These are phyloP conservation scores for Coelopa pilipes DNA, from an alignment of 2,888 invertebrate species.

Conservation along the genomic window DNA sequence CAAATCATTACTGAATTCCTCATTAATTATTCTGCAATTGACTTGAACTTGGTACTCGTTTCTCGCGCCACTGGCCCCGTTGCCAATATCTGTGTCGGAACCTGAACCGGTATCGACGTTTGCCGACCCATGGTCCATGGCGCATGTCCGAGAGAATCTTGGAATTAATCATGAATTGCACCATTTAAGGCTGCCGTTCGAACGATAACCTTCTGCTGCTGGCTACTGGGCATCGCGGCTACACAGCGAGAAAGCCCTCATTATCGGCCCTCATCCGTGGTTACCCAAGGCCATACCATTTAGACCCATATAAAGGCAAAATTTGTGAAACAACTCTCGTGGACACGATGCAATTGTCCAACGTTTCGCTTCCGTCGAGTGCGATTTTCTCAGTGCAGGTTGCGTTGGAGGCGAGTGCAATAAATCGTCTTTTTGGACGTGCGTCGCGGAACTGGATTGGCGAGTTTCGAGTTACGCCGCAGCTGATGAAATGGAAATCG, in stretches of 20 bases:
- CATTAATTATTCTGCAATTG: constrained; percentile 13
- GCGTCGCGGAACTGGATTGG: constrained; percentile 14
- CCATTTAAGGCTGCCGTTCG: not conserved
- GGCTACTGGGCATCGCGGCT: too few relatives aligned
- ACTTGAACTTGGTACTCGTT: constrained; percentile 31
- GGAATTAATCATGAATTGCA: not conserved
- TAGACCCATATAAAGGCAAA: too few relatives aligned
- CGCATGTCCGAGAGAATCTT: constrained; percentile 12
- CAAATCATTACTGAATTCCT: constrained; percentile 20
- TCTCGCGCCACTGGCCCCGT: not conserved
- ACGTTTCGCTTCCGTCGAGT: not conserved
- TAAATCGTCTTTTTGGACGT: constrained; percentile 11
- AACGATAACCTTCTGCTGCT: not conserved
- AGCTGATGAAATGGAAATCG: constrained; percentile 13
- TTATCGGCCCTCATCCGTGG: too few relatives aligned
- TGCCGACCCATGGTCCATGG: not conserved
- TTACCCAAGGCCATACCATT: too few relatives aligned
- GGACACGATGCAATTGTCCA: too few relatives aligned
- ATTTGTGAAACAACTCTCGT: too few relatives aligned
- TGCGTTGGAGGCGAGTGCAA: not conserved
- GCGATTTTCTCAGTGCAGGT: not conserved
- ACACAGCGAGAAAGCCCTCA: too few relatives aligned
- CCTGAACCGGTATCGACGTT: not conserved
- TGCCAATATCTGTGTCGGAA: not conserved
- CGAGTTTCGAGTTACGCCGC: constrained; percentile 24